These are phyloP conservation scores for Trichogramma dendrolimi DNA, from an alignment of 2,888 invertebrate species.

Conservation along the genomic window DNA sequence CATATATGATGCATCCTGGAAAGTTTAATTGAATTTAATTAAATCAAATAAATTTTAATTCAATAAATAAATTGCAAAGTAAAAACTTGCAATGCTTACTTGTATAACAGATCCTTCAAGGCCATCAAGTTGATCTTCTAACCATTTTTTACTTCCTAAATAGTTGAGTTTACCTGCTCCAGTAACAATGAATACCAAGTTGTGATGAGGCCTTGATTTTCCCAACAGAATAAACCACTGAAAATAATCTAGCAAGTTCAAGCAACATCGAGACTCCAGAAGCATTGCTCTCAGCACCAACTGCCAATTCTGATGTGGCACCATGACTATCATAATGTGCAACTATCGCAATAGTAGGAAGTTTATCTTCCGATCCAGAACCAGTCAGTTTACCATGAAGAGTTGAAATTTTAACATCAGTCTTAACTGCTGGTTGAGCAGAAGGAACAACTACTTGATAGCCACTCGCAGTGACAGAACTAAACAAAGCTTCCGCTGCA, in stretches of 20 bases:
- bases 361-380: slow-evolving; percentile 64
- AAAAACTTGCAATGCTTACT: slow-evolving; percentile 53
- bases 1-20: slow-evolving; percentile 82
- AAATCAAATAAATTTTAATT: slow-evolving; percentile 8
- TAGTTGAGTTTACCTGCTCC: slow-evolving; percentile 93
- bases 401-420: slow-evolving; percentile 80
- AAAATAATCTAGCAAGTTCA: slow-evolving; percentile 83
- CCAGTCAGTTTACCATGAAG: slow-evolving; percentile 81
- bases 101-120: slow-evolving; percentile 67
- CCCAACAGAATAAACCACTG: slow-evolving; percentile 75
- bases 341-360: slow-evolving; percentile 84
- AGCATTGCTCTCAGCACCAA: slow-evolving; percentile 89
- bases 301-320: slow-evolving; percentile 79
- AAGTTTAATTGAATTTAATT: slow-evolving; percentile 27
- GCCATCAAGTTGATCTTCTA: slow-evolving; percentile 86
- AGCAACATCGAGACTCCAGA: slow-evolving; percentile 84
- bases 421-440: slow-evolving; percentile 64
- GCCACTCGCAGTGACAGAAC: slow-evolving; percentile 88
- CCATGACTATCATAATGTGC: slow-evolving; percentile 92
- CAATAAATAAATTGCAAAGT: neutral
- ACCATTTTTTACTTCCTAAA: slow-evolving; percentile 92
- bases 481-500: slow-evolving; percentile 77
- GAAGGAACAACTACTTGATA: slow-evolving; percentile 87
- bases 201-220: slow-evolving; percentile 69
- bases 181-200: slow-evolving; percentile 82